Evolutionary conservation across 2,888 invertebrate genomes (phyloP), one percentile per base, ranked within the genome.

Genomic region (Acleris cristana): DNA sequence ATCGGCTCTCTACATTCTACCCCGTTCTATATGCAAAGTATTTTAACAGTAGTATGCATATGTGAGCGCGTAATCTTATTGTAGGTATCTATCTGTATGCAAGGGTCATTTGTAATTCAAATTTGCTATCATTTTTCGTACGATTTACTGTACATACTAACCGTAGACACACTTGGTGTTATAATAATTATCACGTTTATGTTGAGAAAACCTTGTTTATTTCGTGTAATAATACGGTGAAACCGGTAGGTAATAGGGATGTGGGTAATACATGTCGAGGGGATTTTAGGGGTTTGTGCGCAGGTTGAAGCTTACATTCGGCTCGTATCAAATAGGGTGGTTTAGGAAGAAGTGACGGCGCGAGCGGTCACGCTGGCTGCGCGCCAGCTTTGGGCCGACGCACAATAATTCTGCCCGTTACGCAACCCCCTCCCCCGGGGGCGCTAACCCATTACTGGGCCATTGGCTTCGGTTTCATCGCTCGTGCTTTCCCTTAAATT

Each of bases 391-490:
- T 57, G 61, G 49, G 49, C 61, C 61, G 61, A 62, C 66, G 67
- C 67, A 63, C 67, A 63, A 67, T 67, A 58, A 62, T 54, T 63
- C 57, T 63, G 58, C 56, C 67, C 67, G 71, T 68, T 73, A 69
- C 73, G 69, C 68, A 73, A 71, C 66, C 67, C 26, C 45, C 56
- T 56, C 66, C 56, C 72, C 57, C 58, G 69, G 66, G 72, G 74
- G 67, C 72, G 70, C 69, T 75, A 69, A 74, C 70, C 72, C 72
- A 74, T 77, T 77, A 75, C 74, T 67, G 65, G 71, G 74, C 76
- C 75, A 78, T 79, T 77, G 78, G 75, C 74, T 77, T 74, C 71
- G 66, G 73, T 77, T 78, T 72, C 54, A 69, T 70, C 72, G 71
- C 70, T 69, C 60, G 65, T 73, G 72, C 74, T 76, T 77, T 75